Base-by-base conservation (phyloP, 2,888 invertebrate genomes). In the Tetragonula carbonaria region DNA sequence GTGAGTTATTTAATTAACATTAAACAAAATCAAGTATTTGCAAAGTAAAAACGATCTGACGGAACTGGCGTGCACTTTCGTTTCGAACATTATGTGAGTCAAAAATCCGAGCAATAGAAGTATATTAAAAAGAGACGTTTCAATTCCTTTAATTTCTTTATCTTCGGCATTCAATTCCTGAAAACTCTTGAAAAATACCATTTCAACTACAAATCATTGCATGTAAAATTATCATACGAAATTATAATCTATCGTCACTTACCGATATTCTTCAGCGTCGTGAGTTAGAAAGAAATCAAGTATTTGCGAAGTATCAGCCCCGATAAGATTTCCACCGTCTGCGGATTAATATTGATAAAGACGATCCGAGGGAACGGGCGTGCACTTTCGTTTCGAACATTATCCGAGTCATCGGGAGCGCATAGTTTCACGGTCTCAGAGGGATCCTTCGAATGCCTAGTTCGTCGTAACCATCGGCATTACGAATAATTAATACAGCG, bases 401-500 rank as follows among this genome's bases (percentile, higher is more conserved):
- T 45, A 45, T 45, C 45, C 45, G 45, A 45, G 45, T 45, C 45
- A 45, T 45, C n/a, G 57, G 57, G n/a, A 21, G 38, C 80, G 72
- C 78, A 84, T 78, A 84, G 79, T 79, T 76, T 53, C 63, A 59
- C 14, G 55, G 57, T 38, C 72, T 59, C 75, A 59, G 21, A 28
- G 53, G 79, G 70, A 63, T 79, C 71, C 84, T 65, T 78, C 63
- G 85, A 86, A 85, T 62, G 65, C 76, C 66, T 66, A 78, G 75
- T 72, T 81, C 79, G 78, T 80, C 84, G 85, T 83, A 87, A 88
- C 90, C 90, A 87, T 88, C 77, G 84, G 89, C 89, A 92, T 92
- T 84, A 89, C 90, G 92, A 92, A 93, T 93, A 92, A 93, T 93
- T 92, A 92, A 93, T 92, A 91, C 88, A 84, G 89, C 85, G 91